phyloP scores from a whole-genome alignment of 2,113 vertebrate species.

The Seriola rivoliana region DNA sequence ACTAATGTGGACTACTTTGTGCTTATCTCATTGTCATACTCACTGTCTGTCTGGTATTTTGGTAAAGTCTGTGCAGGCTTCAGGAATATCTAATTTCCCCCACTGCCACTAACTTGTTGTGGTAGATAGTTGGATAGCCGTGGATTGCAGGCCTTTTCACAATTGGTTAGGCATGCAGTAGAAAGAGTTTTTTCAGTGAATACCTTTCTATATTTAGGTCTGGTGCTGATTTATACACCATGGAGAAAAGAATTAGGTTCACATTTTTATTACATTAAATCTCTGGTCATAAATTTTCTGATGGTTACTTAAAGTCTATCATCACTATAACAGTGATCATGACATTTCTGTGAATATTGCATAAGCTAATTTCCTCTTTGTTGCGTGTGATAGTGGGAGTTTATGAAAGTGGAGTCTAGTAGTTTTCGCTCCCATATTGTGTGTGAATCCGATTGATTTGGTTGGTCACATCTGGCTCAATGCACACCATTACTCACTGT shows the following conservation, averaged over 20 bases:
- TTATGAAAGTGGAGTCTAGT: neutral
- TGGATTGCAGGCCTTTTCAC: neutral
- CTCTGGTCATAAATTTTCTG: neutral
- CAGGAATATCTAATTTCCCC: neutral
- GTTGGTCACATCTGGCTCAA: slow-evolving; percentile 18
- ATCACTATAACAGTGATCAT: neutral
- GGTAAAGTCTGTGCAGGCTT: neutral
- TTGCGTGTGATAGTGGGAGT: neutral
- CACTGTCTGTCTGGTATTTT: neutral
- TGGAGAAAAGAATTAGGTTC: neutral
- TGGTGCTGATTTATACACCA: neutral
- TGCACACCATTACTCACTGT: neutral
- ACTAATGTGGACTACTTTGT: neutral
- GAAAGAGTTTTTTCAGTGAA: slow-evolving; percentile 3
- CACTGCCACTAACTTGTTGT: neutral
- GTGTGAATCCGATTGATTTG: neutral
- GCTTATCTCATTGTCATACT: neutral
- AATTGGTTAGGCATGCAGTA: neutral
- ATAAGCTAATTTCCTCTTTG: slow-evolving; percentile 8
- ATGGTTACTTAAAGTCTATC: neutral
- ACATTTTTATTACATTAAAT: neutral
- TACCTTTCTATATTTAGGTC: neutral
- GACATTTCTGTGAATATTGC: slow-evolving; percentile 38
- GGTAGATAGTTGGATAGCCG: neutral
- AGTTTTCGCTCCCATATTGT: neutral